Conservation (phyloP, 64 coral and sea anemone species). For the Pocillopora verrucosa region DNA sequence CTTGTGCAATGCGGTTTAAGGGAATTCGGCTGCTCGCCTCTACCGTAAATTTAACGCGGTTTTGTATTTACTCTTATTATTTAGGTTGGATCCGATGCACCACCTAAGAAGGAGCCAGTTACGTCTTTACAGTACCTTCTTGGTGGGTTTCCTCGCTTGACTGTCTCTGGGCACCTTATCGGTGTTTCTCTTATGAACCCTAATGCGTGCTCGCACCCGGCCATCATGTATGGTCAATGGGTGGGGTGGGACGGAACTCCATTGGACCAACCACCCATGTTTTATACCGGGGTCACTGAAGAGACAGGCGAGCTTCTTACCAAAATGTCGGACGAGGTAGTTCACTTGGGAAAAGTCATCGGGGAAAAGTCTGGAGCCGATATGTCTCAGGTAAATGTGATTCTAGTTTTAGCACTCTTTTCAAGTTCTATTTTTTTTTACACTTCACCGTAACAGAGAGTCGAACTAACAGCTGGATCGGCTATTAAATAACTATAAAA, state of each 20-base stretch:
- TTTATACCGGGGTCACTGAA: conserved; percentile 51
- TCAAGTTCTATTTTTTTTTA: no score
- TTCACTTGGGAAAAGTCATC: conserved; percentile 6
- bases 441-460: no score
- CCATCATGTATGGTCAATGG: conserved; percentile 60
- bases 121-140: conserved; percentile 44
- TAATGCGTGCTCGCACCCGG: conserved; percentile 35
- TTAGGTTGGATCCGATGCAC: conserved; percentile 11
- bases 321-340: conserved; percentile 10
- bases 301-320: conserved; percentile 22
- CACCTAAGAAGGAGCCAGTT: conserved; percentile 27
- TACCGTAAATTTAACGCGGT: neutral
- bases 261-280: conserved; percentile 56
- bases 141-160: conserved; percentile 24
- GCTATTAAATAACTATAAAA: no score
- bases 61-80: neutral
- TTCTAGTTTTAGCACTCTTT: no score
- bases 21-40: no score
- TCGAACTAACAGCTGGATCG: no score
- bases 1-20: neutral
- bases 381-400: neutral
- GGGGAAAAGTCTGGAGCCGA: neutral
- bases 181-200: conserved; percentile 36
- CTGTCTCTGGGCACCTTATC: conserved; percentile 17
- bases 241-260: conserved; percentile 59